Percentiles rank a stretch among this genome's conserved stretches.
These are phyloP conservation scores for Strongylocentrotus purpuratus DNA, from an alignment of 35 echinoderm and acorn worm species.

Conservation along the genomic window DNA sequence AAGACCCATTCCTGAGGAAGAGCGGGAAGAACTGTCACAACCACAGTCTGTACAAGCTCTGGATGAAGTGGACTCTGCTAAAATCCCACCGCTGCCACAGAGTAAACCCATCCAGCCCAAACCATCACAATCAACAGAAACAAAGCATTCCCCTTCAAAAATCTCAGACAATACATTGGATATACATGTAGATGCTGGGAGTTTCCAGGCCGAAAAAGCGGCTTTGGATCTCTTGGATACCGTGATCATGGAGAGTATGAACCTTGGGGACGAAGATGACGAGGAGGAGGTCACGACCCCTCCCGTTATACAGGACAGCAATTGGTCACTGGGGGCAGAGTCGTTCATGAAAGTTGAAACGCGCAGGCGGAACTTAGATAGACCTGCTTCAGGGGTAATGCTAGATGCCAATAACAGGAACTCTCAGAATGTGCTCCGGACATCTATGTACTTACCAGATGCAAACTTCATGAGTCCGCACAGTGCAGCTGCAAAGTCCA, in stretches of 20 bases:
- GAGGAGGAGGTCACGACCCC: neutral
- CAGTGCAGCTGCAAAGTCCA: conserved; percentile 27
- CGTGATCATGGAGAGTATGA: conserved; percentile 85
- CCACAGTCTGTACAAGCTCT: neutral
- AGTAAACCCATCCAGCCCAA: neutral
- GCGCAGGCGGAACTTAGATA: conserved; percentile 38
- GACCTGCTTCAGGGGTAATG: conserved; percentile 71
- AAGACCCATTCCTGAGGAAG: conserved; percentile 35
- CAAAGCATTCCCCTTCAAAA: neutral
- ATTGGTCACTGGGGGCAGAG: conserved; percentile 49
- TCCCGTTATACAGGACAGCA: conserved; percentile 28
- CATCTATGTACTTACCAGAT: conserved; percentile 44
- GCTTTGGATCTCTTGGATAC: conserved; percentile 88
- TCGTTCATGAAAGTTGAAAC: conserved; percentile 29
- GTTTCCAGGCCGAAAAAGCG: conserved; percentile 55
- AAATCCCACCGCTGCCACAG: neutral
- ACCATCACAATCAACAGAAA: neutral
- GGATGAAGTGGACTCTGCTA: conserved; percentile 30
- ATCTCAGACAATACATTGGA: neutral
- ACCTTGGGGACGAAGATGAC: conserved; percentile 62
- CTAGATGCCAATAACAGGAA: neutral
- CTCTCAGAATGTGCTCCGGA: neutral
- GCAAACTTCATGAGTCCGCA: conserved; percentile 45
- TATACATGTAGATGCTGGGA: neutral
- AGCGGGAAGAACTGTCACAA: conserved; percentile 28